phyloP scores from a whole-genome alignment of 2,797 vertebrate species.

The Sebastes nivosus region DNA sequence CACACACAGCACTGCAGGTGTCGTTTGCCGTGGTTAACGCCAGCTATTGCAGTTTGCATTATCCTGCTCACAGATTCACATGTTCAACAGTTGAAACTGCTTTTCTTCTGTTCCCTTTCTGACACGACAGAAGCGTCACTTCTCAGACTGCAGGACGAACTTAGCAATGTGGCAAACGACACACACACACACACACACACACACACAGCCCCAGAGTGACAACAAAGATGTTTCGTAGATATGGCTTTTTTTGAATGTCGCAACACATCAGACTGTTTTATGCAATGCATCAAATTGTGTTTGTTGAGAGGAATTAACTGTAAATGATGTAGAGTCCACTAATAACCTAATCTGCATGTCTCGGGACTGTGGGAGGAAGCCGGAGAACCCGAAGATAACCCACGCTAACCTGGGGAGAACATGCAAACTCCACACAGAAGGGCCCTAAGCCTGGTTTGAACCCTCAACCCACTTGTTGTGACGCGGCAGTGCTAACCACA shows the following conservation, averaged over 20 bases:
- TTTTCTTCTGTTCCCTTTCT: slow-evolving; percentile 11
- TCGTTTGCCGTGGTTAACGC: slow-evolving; percentile 56
- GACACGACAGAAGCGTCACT: background rate
- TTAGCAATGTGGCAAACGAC: background rate
- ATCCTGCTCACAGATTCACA: background rate
- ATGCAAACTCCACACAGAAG: too few species aligned
- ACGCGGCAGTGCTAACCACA: too few species aligned
- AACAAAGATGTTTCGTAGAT: slow-evolving; percentile 8
- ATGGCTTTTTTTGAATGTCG: slow-evolving; percentile 4
- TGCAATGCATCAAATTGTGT: slow-evolving; percentile 5
- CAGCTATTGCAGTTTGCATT: slow-evolving; percentile 30
- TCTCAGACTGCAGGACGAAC: background rate
- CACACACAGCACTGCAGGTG: slow-evolving; percentile 54
- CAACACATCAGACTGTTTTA: slow-evolving; percentile 2
- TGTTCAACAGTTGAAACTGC: slow-evolving; percentile 19
- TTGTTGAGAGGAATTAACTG: background rate
- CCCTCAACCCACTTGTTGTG: too few species aligned
- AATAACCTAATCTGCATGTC: too few species aligned
- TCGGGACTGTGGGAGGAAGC: too few species aligned
- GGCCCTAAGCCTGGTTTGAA: too few species aligned
- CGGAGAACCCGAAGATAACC: too few species aligned
- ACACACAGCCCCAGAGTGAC: background rate
- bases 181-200: background rate
- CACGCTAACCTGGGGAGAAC: too few species aligned
- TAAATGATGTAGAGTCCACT: background rate